Conservation (phyloP, 2,888 invertebrate species). For the Junonia oenone region DNA sequence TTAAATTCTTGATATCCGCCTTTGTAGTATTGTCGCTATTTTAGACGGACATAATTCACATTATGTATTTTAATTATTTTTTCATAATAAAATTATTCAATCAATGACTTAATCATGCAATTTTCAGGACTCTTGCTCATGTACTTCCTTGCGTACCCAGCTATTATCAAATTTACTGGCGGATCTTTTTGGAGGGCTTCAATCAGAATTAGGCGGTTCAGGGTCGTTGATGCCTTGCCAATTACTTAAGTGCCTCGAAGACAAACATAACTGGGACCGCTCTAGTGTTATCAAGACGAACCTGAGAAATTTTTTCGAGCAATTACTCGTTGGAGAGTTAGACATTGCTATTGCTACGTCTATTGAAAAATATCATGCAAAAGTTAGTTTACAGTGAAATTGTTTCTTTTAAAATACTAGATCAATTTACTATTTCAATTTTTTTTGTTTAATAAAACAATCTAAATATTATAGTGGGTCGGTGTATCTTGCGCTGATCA, state of each 20-base stretch:
- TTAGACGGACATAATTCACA: neutral
- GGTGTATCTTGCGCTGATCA: slow-evolving; percentile 54
- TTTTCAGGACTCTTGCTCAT: slow-evolving; percentile 66
- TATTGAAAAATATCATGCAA: slow-evolving; percentile 66
- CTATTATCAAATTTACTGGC: slow-evolving; percentile 53
- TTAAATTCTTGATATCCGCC: neutral
- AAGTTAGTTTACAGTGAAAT: slow-evolving; percentile 39
- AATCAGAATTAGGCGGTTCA: slow-evolving; percentile 46
- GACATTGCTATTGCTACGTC: slow-evolving; percentile 66
- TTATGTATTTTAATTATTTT: neutral
- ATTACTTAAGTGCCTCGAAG: slow-evolving; percentile 64
- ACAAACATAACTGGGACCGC: slow-evolving; percentile 64
- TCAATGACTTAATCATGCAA: too few relatives aligned
- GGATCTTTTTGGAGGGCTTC: slow-evolving; percentile 60
- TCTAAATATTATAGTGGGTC: too few relatives aligned
- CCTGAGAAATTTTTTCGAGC: slow-evolving; percentile 52
- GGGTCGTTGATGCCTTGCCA: slow-evolving; percentile 60
- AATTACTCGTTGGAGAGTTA: slow-evolving; percentile 55
- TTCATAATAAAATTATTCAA: too few relatives aligned
- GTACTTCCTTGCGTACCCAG: slow-evolving; percentile 54
- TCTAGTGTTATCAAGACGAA: slow-evolving; percentile 50
- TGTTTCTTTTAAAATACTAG: too few relatives aligned
- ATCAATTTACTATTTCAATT: too few relatives aligned
- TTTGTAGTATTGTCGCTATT: neutral
- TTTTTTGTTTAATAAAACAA: too few relatives aligned